Percentiles rank a stretch among this genome's conserved stretches.
Conservation (phyloP, 1,140 invertebrate genomes). For the Hydropsyche tenuis region DNA sequence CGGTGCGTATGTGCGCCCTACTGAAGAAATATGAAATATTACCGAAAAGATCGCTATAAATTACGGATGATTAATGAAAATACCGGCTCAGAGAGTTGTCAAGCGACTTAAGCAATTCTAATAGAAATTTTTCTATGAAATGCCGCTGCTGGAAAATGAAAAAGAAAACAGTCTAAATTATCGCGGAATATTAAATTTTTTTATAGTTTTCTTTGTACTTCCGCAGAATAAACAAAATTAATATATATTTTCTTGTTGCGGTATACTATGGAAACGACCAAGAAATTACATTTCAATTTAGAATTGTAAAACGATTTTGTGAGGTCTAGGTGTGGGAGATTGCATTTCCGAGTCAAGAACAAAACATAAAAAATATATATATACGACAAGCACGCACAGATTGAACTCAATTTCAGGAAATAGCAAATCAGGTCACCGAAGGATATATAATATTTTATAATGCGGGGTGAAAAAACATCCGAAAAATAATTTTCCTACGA, state of each 20-base stretch:
- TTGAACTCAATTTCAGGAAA: too few relatives aligned
- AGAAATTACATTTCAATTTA: constrained; percentile 8
- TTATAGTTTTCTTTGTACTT: neutral
- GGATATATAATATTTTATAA: too few relatives aligned
- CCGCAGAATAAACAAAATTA: neutral
- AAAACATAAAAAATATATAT: neutral
- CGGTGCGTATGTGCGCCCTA: neutral
- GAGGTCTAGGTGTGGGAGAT: neutral
- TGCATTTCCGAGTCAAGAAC: constrained; percentile 6
- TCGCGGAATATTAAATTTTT: neutral
- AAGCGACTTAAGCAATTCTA: neutral
- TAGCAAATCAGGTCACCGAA: too few relatives aligned
- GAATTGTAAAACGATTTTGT: constrained; percentile 17
- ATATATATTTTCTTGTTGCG: neutral
- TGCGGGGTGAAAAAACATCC: too few relatives aligned
- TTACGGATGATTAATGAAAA: constrained; percentile 24
- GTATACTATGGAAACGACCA: neutral
- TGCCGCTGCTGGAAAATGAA: neutral
- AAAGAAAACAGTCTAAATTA: neutral
- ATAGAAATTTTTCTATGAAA: too few relatives aligned
- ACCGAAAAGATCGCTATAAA: constrained; percentile 7
- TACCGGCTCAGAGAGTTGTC: constrained; percentile 3
- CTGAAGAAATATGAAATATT: constrained; percentile 4
- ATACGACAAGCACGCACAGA: neutral
- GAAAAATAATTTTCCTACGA: too few relatives aligned